These are phyloP conservation scores for Strix aluco DNA, from an alignment of 2,113 vertebrate species.

Conservation along the genomic window DNA sequence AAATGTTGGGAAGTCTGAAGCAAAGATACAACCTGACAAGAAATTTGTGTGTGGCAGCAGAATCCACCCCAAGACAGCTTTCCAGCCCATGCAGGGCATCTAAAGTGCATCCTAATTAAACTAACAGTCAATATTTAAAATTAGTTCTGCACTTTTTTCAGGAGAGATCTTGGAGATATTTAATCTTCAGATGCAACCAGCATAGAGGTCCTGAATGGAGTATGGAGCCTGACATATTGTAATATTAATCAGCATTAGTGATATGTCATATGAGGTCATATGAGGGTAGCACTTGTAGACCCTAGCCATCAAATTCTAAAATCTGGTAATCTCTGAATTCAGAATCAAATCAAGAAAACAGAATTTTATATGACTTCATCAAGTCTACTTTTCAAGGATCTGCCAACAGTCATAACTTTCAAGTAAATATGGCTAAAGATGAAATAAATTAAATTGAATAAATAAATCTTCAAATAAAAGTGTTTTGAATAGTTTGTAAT, in stretches of 20 bases:
- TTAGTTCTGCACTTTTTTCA: not conserved
- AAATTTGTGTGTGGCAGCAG: not conserved
- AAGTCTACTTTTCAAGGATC: not conserved
- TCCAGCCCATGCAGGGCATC: too few relatives aligned
- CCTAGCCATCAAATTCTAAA: not conserved
- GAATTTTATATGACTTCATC: not conserved
- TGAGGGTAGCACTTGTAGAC: rapidly evolving
- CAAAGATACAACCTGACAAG: not conserved
- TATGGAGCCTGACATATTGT: not conserved
- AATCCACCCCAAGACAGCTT: not conserved
- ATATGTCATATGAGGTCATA: not conserved
- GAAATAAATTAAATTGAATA: not conserved
- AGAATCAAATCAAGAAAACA: not conserved
- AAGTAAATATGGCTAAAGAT: not conserved
- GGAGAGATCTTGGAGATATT: not conserved
- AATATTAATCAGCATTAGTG: not conserved
- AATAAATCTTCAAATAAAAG: not conserved
- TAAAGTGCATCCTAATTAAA: not conserved
- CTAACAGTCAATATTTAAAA: not conserved
- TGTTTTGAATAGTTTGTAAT: not conserved
- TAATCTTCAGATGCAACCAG: not conserved
- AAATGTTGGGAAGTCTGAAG: not conserved
- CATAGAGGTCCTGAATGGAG: not conserved
- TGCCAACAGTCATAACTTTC: not conserved
- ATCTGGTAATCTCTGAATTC: not conserved